Percentiles rank a stretch among this genome's conserved stretches.
Evolutionary conservation across 2,888 invertebrate species (phyloP).

Genomic region (Sphaerophoria taeniata): DNA sequence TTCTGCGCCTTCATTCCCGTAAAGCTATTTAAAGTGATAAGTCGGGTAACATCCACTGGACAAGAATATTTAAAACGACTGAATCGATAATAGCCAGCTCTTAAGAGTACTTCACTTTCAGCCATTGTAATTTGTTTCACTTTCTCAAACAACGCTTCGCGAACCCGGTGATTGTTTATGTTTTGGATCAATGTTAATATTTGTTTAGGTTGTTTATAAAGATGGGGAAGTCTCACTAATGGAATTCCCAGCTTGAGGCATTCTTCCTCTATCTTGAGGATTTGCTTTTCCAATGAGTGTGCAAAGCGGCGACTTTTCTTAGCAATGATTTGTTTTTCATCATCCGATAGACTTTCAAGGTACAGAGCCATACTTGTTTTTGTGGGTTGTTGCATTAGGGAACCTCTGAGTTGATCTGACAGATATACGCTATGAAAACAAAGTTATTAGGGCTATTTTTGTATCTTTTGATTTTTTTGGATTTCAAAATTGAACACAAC

Average conservation of each 20-base stretch:
- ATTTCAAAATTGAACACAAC: no score
- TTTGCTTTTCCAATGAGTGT: slow-evolving; percentile 27
- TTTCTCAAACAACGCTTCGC: slow-evolving; percentile 83
- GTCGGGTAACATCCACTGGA: slow-evolving; percentile 85
- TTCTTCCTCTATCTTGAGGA: slow-evolving; percentile 31
- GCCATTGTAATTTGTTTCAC: slow-evolving; percentile 84
- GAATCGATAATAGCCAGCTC: slow-evolving; percentile 85
- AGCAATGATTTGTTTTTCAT: not conserved
- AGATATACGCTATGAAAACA: no score
- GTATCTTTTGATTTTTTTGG: no score
- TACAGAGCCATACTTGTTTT: slow-evolving; percentile 17
- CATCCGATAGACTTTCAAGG: slow-evolving; percentile 3
- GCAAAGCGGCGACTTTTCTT: slow-evolving; percentile 12
- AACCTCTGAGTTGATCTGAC: no score
- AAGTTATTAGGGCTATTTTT: no score
- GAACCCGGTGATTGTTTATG: slow-evolving; percentile 51
- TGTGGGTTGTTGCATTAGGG: no score
- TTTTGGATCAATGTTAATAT: slow-evolving; percentile 22
- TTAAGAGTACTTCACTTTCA: slow-evolving; percentile 85
- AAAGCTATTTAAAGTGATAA: slow-evolving; percentile 56
- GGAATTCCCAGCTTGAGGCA: slow-evolving; percentile 42
- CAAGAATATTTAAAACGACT: slow-evolving; percentile 87
- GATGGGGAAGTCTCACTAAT: slow-evolving; percentile 44
- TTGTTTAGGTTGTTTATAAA: slow-evolving; percentile 21
- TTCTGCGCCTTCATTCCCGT: slow-evolving; percentile 58